Evolutionary conservation across 2,113 vertebrate species (phyloP).

Genomic region (Tyrannus savana): DNA sequence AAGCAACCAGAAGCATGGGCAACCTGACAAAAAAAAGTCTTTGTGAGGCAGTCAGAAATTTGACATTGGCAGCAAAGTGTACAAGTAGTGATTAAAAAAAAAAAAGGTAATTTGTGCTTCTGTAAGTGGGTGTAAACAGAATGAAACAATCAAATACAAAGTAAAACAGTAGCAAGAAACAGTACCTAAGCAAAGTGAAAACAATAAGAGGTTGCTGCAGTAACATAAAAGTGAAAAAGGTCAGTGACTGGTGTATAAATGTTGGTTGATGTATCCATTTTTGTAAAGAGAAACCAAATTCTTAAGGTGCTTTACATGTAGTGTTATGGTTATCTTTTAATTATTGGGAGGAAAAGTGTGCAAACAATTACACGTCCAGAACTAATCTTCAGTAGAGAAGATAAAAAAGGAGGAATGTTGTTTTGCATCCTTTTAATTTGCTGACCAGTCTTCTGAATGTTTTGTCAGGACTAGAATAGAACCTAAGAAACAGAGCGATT

Average conservation of each 20-base stretch:
- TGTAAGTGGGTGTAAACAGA: background rate
- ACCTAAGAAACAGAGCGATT: background rate
- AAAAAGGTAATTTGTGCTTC: background rate
- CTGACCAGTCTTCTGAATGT: background rate
- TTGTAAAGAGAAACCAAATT: background rate
- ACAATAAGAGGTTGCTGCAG: background rate
- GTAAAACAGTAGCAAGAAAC: background rate
- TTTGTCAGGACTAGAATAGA: background rate
- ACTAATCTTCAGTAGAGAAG: background rate
- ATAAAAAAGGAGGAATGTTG: background rate
- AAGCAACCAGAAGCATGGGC: background rate
- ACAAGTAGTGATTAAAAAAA: background rate
- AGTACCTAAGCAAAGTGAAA: background rate
- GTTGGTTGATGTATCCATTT: background rate
- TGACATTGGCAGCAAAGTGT: background rate
- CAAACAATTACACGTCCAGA: background rate
- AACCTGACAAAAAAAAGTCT: background rate
- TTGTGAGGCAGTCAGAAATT: background rate
- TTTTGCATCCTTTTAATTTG: background rate
- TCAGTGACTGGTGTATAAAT: background rate
- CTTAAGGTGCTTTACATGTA: background rate
- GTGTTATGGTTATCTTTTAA: background rate
- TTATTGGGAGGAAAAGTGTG: background rate
- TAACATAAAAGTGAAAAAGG: background rate
- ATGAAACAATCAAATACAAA: background rate